Evolutionary conservation across 2,888 invertebrate genomes (phyloP).

Genomic region (Fragum fragum): DNA sequence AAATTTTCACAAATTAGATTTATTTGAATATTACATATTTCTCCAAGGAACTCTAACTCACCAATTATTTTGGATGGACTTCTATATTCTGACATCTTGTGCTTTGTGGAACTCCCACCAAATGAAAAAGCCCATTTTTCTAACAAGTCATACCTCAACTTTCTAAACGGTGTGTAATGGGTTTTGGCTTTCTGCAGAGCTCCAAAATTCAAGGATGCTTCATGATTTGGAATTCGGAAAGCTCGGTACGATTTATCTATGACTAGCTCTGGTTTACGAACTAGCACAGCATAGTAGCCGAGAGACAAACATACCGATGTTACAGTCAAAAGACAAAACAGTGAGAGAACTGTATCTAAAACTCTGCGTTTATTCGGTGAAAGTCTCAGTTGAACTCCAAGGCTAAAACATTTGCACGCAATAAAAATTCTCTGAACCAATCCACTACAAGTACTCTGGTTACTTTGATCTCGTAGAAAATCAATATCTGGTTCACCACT

Average conservation of each 20-base stretch:
- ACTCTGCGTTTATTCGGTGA: constrained; percentile 3
- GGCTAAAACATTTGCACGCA: neutral
- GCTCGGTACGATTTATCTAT: constrained; percentile 83
- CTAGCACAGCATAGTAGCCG: constrained; percentile 74
- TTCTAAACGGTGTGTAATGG: constrained; percentile 49
- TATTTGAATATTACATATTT: too few species aligned
- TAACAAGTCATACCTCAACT: constrained; percentile 15
- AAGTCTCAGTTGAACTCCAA: neutral
- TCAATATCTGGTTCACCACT: neutral
- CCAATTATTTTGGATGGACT: neutral
- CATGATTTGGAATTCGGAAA: constrained; percentile 83
- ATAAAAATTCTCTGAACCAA: neutral
- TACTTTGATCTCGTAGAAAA: neutral
- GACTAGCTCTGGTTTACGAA: constrained; percentile 72
- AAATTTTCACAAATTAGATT: too few species aligned
- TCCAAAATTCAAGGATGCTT: constrained; percentile 77
- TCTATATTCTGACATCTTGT: neutral
- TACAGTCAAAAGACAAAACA: constrained; percentile 60
- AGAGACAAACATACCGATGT: constrained; percentile 65
- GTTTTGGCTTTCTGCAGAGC: constrained; percentile 74
- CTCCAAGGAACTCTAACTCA: neutral
- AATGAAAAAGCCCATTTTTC: constrained; percentile 7
- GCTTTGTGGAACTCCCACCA: neutral
- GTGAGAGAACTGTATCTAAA: constrained; percentile 59
- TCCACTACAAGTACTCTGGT: neutral